These are phyloP conservation scores for Pachymerium ferrugineum DNA, from an alignment of 2,888 invertebrate genomes.

Conservation along the genomic window DNA sequence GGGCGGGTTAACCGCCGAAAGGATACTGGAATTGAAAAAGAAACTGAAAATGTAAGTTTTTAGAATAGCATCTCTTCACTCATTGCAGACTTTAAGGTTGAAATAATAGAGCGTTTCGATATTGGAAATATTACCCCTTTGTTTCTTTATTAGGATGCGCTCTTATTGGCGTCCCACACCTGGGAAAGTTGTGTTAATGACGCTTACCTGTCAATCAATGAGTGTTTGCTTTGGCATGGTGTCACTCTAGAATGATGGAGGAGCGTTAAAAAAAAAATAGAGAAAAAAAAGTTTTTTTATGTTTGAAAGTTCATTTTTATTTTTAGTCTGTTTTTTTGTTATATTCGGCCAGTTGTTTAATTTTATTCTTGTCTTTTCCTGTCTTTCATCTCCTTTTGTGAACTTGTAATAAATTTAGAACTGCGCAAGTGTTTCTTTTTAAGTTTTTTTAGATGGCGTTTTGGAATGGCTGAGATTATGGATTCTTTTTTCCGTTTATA, in stretches of 20 bases:
- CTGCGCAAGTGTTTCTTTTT: neutral
- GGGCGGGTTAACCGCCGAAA: neutral
- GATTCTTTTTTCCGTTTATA: neutral
- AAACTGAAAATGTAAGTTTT: slow-evolving; percentile 2
- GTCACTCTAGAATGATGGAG: slow-evolving; percentile 8
- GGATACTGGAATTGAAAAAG: no score
- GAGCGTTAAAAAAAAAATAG: no score
- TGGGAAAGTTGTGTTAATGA: slow-evolving; percentile 18
- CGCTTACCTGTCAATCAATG: slow-evolving; percentile 14
- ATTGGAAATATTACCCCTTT: slow-evolving; percentile 4
- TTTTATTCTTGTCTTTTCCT: slow-evolving; percentile 11
- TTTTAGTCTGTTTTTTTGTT: neutral
- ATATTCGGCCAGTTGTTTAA: neutral
- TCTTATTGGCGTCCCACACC: slow-evolving; percentile 20
- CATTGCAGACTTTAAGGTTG: no score
- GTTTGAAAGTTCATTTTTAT: neutral
- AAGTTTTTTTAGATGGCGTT: neutral
- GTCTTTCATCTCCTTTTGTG: slow-evolving; percentile 24
- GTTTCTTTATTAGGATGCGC: slow-evolving; percentile 22
- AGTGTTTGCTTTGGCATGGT: slow-evolving; percentile 14
- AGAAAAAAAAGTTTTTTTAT: neutral
- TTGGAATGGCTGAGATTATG: neutral
- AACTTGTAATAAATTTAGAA: slow-evolving; percentile 27
- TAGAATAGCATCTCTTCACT: no score
- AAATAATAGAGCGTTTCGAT: neutral